A percentile compares a stretch with the other conserved stretches of the same genome.
These are phyloP conservation scores for Alethe castanea DNA, from an alignment of 2,113 vertebrate species.

Conservation along the genomic window DNA sequence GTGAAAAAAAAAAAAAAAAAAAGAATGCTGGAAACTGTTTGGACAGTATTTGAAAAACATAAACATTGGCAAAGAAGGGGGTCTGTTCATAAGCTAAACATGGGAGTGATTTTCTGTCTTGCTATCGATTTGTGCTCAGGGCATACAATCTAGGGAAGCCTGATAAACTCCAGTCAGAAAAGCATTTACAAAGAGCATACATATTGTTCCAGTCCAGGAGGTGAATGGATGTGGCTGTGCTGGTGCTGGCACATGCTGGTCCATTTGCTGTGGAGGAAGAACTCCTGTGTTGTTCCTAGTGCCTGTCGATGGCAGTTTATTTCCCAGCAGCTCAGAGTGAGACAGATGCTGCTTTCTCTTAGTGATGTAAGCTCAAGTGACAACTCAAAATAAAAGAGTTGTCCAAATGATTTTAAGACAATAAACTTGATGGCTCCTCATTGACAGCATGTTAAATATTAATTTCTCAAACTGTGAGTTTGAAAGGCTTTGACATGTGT, in stretches of 20 bases:
- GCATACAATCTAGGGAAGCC: background rate
- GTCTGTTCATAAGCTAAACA: background rate
- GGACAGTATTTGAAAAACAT: background rate
- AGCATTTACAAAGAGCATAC: background rate
- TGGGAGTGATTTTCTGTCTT: background rate
- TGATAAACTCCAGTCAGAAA: background rate
- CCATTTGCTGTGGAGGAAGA: background rate
- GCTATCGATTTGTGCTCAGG: background rate
- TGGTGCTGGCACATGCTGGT: background rate
- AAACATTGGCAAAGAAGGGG: background rate
- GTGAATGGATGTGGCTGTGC: background rate
- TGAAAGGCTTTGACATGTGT: background rate
- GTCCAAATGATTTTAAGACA: background rate
- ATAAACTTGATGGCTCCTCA: background rate
- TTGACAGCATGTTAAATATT: constrained; percentile 22
- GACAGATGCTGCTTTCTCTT: background rate
- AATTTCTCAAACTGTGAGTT: background rate
- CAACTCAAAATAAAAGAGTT: constrained; percentile 7
- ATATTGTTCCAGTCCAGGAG: background rate
- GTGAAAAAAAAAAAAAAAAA: background rate
- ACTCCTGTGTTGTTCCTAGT: background rate
- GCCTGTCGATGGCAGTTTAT: background rate
- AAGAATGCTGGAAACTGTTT: background rate
- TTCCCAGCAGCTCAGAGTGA: background rate
- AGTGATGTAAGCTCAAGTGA: constrained; percentile 15